These are phyloP conservation scores for Athrips mouffetella DNA, from an alignment of 2,888 invertebrate genomes.

Conservation along the genomic window DNA sequence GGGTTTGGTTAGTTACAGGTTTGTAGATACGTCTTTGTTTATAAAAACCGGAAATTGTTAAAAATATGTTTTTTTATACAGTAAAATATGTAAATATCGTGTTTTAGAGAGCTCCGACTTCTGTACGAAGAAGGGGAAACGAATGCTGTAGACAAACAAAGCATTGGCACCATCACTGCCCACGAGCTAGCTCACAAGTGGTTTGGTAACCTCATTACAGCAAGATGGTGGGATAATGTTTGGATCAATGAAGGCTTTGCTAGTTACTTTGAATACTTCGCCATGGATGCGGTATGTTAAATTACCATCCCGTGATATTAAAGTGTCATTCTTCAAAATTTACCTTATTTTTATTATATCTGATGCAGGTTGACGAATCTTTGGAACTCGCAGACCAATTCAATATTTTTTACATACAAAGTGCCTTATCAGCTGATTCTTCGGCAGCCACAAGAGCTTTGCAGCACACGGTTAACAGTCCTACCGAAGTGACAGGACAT, in stretches of 20 bases:
- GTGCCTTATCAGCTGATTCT: conserved; percentile 70
- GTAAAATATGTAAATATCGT: background rate
- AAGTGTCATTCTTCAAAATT: background rate
- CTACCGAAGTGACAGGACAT: conserved; percentile 79
- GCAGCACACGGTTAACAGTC: conserved; percentile 77
- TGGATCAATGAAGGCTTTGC: conserved; percentile 89
- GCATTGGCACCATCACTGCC: conserved; percentile 73
- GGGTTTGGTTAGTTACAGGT: conserved; percentile 72
- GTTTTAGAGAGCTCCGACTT: conserved; percentile 59
- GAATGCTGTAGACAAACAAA: conserved; percentile 55
- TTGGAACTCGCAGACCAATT: conserved; percentile 84
- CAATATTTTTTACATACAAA: conserved; percentile 83
- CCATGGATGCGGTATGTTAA: conserved; percentile 60
- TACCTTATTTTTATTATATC: no score
- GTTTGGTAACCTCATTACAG: conserved; percentile 87
- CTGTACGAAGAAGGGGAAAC: conserved; percentile 63
- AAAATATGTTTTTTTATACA: no score
- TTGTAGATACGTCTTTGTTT: no score
- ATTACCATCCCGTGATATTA: background rate
- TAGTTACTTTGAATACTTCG: conserved; percentile 82
- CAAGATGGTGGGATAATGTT: conserved; percentile 84
- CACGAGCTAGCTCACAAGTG: conserved; percentile 85
- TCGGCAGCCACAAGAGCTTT: conserved; percentile 74
- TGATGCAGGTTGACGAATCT: conserved; percentile 45
- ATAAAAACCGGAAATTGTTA: no score